Evolutionary conservation across 2,113 vertebrate species (phyloP), one percentile per base, ranked within the genome.

Genomic region (Rhabdomys dilectus): DNA sequence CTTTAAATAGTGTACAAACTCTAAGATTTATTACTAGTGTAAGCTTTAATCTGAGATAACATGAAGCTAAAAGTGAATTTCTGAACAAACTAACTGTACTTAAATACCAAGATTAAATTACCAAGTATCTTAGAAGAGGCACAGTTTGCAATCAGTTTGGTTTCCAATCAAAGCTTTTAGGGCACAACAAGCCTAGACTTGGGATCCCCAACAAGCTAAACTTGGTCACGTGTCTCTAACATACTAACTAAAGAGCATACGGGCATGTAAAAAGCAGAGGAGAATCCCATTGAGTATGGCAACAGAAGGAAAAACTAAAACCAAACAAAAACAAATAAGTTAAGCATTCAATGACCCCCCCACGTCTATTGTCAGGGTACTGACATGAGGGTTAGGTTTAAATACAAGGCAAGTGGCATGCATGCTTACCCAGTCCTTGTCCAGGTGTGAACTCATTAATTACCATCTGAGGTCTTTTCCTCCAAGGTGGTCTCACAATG

Each of bases 31-130:
- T 82, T 85, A 75, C 34, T 77, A 76, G 8, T 17, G 39, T 42
- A 84, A 53, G 0, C n/a, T 51, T 81, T 11, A 80, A 34, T 39
- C 62, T 96, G 82, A 76, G 45, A 36, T 94, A 8, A 89, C 19
- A 16, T 77, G 80, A 58, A 96, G 53, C 39, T 75, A 86, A 77
- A 96, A 88, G 68, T 68, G 77, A 92, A 92, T 62, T 8, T 94
- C 76, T 89, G 90, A 48, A 29, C 9, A 42, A 87, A 39, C 45
- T 53, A 56, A 60, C 31, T 34, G 15, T 64, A 45, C 8, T 64
- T 64, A 64, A 77, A 68, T 39, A 39, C 7, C 42, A 81, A 51
- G 2, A 24, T 2, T 68, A 91, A 87, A 68, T 88, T 75, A 86
- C 17, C 7, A 26, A 17, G 4, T 73, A 1, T 45, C 26, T 78